A percentile compares a stretch with the other conserved stretches of the same genome.
Evolutionary conservation across 1,140 invertebrate genomes (phyloP).

Genomic region (Drosophila micromelanica): DNA sequence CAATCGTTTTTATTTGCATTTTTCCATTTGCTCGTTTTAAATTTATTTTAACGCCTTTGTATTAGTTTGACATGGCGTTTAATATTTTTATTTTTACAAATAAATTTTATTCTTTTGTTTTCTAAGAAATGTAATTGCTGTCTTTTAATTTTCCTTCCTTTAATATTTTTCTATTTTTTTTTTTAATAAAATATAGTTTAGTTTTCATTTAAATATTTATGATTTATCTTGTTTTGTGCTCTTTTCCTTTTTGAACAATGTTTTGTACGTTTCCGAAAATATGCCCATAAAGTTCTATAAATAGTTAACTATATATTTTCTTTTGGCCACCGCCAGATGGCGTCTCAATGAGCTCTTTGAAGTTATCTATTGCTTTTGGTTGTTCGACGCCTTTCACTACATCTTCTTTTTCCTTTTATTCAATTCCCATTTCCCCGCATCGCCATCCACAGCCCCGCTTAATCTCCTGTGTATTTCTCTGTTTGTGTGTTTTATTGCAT

Average conservation of each 20-base stretch:
- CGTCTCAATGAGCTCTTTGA: slow-evolving; percentile 6
- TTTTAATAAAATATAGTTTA: too few species aligned
- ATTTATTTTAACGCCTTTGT: neutral
- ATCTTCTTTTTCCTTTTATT: neutral
- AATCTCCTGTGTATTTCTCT: slow-evolving; percentile 20
- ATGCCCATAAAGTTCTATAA: neutral
- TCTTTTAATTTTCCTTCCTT: too few species aligned
- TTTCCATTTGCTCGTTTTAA: neutral
- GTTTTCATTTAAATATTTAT: too few species aligned
- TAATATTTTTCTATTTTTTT: too few species aligned
- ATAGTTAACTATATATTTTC: slow-evolving; percentile 13
- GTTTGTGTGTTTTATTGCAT: slow-evolving; percentile 34
- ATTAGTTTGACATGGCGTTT: neutral
- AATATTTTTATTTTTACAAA: too few species aligned
- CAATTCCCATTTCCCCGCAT: neutral
- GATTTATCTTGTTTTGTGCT: too few species aligned
- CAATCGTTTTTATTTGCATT: neutral
- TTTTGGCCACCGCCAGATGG: slow-evolving; percentile 24
- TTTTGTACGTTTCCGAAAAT: too few species aligned
- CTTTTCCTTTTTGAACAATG: too few species aligned
- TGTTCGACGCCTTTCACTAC: neutral
- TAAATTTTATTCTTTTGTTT: too few species aligned
- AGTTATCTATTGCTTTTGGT: slow-evolving; percentile 10
- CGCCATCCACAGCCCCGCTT: neutral
- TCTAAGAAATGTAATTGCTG: too few species aligned